Base-by-base conservation (phyloP, 2,888 invertebrate species). In the Odontocolon sp. region DNA sequence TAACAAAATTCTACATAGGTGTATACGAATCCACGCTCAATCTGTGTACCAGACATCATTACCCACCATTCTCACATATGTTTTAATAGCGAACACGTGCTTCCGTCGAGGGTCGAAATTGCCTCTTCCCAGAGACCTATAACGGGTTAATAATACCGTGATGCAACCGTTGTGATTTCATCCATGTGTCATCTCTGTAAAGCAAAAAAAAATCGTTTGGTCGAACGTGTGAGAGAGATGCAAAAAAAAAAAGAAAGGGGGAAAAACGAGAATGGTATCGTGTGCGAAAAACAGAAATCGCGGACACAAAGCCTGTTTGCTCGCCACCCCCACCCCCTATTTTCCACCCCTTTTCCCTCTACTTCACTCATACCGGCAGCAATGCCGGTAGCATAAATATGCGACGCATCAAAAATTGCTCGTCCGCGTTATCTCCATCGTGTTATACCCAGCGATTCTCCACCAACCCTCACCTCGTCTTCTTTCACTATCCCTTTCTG, bases 351-450 rank as follows among this genome's bases (percentile, higher is more conserved):
- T 9, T 23, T 14, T 31, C 8, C 23, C 28, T 9, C 11, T n/a
- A n/a, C n/a, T n/a, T 50, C 23, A 9, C 33, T 21, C 33, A 21
- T 33, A 47, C 11, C 11, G 38, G 45, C 54, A 21, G 23, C 33
- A 45, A 57, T 38, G 9, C 47, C 57, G 67, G 61, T 40, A 36
- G 56, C 77, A 77, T 54, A 68, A 77, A 72, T 64, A 69, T 64
- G 72, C 59, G 59, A 69, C 77, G 72, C 64, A 72, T 77, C 72
- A 77, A 77, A 77, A 77, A 77, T 72, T 77, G 68, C 69, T 77
- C 68, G 77, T 47, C 69, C 77, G 77, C 73, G 77, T 77, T 77
- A 77, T 77, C 77, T 77, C 72, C 64, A 64, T 77, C 77, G 72
- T 72, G 69, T 77, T 73, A 77, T 77, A 73, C 69, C 59, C 72